phyloP scores from a whole-genome alignment of 1,140 invertebrate species.

The Drosophila ercepeae region DNA sequence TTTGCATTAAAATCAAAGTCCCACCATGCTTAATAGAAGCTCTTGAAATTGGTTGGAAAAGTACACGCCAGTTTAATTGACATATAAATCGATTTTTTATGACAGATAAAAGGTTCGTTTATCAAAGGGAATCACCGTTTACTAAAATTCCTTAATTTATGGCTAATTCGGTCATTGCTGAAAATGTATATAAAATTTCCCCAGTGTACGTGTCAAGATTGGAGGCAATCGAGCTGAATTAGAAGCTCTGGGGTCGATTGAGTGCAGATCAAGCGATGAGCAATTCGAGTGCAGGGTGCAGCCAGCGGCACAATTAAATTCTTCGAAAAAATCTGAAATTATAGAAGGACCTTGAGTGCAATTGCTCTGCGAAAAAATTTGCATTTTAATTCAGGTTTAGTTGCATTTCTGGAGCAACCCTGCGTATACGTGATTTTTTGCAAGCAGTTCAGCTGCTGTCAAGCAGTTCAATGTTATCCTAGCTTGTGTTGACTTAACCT shows the following conservation, averaged over 20 bases:
- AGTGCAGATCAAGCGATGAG: constrained; percentile 57
- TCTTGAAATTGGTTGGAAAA: neutral
- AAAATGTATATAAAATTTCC: constrained; percentile 1
- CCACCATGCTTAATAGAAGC: no score
- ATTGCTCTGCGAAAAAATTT: constrained; percentile 32
- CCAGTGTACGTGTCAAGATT: constrained; percentile 48
- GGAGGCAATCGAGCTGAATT: constrained; percentile 61
- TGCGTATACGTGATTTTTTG: constrained; percentile 28
- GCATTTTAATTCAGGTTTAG: constrained; percentile 27
- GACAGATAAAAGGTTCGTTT: neutral
- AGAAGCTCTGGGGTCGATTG: constrained; percentile 55
- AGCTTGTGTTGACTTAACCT: constrained; percentile 23
- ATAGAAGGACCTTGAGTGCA: constrained; percentile 43
- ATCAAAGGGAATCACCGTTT: neutral
- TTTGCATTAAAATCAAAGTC: neutral
- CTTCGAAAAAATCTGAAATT: constrained; percentile 45
- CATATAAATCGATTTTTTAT: neutral
- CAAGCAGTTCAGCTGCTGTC: neutral
- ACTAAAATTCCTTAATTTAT: neutral
- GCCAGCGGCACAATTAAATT: constrained; percentile 35
- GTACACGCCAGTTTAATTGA: neutral
- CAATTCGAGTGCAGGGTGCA: constrained; percentile 45
- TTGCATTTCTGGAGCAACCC: constrained; percentile 1
- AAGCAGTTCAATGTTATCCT: neutral
- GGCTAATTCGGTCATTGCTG: no score